Evolutionary conservation across 2,888 invertebrate species (phyloP).

Genomic region (Lasioglossum morio): DNA sequence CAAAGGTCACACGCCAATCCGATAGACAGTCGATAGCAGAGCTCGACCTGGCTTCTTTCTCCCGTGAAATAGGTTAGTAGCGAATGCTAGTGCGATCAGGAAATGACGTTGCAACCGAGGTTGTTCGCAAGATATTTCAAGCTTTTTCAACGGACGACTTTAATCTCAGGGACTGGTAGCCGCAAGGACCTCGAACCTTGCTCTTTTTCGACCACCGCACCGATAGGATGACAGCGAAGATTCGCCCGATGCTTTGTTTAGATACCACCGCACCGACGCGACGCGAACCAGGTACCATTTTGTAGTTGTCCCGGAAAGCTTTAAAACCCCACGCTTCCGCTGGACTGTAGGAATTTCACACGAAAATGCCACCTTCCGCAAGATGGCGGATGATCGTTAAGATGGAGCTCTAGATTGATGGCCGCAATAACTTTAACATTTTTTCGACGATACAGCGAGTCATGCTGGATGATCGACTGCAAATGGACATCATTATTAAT

Average conservation of each 20-base stretch:
- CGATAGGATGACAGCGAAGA: not conserved
- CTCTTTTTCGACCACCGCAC: constrained; percentile 15
- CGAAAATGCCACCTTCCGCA: not conserved
- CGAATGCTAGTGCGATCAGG: constrained; percentile 63
- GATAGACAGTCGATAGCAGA: constrained; percentile 79
- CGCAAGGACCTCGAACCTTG: constrained; percentile 33
- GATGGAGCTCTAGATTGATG: not conserved
- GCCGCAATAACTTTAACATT: not conserved
- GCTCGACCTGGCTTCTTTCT: constrained; percentile 76
- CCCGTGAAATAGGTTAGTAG: constrained; percentile 75
- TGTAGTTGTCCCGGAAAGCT: not conserved
- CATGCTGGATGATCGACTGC: not conserved
- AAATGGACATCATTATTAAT: not conserved
- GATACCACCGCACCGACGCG: constrained; percentile 15
- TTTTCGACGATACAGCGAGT: not conserved
- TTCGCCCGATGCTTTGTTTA: not conserved
- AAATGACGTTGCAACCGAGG: constrained; percentile 68
- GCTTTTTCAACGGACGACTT: constrained; percentile 36
- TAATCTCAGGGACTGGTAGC: constrained; percentile 4
- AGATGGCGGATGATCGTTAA: not conserved
- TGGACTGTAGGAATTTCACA: not conserved
- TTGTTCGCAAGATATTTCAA: constrained; percentile 53
- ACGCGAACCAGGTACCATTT: not conserved
- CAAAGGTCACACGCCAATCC: constrained; percentile 80
- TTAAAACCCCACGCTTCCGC: not conserved